Conservation (phyloP, 2,797 vertebrate genomes). For the Euthynnus affinis region DNA sequence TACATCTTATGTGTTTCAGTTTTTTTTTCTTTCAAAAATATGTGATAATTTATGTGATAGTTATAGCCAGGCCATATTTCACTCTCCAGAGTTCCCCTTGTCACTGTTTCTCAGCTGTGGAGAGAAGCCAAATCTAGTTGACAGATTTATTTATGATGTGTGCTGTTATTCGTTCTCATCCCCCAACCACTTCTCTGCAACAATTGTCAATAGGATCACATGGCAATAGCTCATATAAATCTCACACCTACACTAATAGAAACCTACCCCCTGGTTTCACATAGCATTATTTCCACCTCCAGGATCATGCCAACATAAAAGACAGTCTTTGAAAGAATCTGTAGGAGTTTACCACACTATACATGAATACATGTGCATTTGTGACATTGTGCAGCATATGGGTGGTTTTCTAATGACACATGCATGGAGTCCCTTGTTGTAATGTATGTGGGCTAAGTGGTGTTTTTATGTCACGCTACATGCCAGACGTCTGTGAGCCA, state of each 20-base stretch:
- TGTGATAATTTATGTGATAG: background rate
- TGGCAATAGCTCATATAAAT: constrained; percentile 49
- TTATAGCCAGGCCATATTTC: background rate
- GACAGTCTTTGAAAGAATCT: constrained; percentile 60
- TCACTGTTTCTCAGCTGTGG: constrained; percentile 25
- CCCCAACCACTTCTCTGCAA: constrained; percentile 58
- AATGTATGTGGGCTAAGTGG: constrained; percentile 52
- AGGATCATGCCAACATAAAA: constrained; percentile 56
- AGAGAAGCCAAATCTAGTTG: constrained; percentile 24
- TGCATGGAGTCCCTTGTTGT: constrained; percentile 51
- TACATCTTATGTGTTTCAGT: background rate
- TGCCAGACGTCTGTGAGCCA: constrained; percentile 21
- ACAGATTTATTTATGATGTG: constrained; percentile 36
- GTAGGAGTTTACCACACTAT: constrained; percentile 52
- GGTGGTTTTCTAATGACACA: constrained; percentile 64
- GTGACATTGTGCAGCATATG: constrained; percentile 59
- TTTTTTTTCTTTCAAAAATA: background rate
- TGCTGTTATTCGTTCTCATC: constrained; percentile 1
- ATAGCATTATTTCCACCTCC: constrained; percentile 57
- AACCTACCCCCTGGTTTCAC: constrained; percentile 53
- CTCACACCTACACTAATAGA: constrained; percentile 69
- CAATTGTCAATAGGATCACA: constrained; percentile 72
- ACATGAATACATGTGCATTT: constrained; percentile 49
- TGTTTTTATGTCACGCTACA: constrained; percentile 50
- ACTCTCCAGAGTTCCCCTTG: background rate